Conservation (phyloP, 2,797 vertebrate species). For the Dallia pectoralis region DNA sequence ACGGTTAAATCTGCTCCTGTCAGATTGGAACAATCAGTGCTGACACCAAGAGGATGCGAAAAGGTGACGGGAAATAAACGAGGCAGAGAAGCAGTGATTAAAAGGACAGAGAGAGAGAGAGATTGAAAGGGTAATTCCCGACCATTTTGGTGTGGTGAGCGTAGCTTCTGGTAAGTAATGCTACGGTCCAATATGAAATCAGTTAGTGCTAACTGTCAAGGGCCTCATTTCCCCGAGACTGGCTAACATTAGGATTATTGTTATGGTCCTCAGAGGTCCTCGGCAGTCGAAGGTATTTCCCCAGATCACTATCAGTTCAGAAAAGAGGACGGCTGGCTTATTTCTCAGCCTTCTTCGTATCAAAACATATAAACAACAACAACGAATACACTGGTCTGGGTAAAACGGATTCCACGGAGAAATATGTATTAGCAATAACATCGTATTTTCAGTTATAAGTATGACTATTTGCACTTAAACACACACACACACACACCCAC, state of each 20-base stretch:
- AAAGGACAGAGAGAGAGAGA: background rate
- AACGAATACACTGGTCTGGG: background rate
- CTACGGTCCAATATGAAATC: background rate
- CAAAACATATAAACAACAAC: background rate
- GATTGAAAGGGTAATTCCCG: background rate
- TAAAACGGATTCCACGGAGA: background rate
- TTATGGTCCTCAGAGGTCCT: background rate
- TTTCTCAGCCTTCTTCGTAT: background rate
- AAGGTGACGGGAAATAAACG: background rate
- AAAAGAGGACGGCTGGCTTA: background rate
- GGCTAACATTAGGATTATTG: background rate
- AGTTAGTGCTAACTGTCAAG: background rate
- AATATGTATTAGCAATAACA: background rate
- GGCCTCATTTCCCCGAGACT: background rate
- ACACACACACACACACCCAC: background rate
- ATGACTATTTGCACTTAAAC: background rate
- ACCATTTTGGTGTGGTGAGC: background rate
- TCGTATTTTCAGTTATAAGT: background rate
- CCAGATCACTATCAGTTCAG: background rate
- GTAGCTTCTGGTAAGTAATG: background rate
- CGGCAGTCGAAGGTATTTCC: background rate
- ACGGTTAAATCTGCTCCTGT: slow-evolving; percentile 46
- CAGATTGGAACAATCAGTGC: slow-evolving; percentile 37
- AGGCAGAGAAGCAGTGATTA: background rate
- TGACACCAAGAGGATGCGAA: slow-evolving; percentile 16